Evolutionary conservation across 2,797 vertebrate genomes (phyloP).

Genomic region (Phataginus tricuspis): DNA sequence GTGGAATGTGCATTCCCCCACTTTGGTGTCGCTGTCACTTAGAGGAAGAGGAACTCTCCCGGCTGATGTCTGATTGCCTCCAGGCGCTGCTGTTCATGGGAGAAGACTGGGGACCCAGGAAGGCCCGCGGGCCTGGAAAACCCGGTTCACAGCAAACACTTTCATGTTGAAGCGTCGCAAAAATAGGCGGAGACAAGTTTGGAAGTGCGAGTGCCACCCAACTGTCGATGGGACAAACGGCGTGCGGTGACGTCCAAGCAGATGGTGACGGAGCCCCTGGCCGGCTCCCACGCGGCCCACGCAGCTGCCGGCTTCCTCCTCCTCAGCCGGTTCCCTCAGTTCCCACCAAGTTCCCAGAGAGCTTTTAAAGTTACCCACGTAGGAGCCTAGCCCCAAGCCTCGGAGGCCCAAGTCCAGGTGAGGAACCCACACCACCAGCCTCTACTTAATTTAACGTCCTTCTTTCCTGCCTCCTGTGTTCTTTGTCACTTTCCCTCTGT

Average conservation of each 20-base stretch:
- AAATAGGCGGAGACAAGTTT: neutral
- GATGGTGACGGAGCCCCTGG: neutral
- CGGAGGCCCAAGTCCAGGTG: neutral
- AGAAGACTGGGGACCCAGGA: neutral
- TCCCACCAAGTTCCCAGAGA: neutral
- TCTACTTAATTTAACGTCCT: neutral
- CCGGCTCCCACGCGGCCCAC: neutral
- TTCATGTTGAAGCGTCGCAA: constrained; percentile 17
- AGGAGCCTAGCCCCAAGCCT: too few species aligned
- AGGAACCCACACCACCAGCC: accelerated
- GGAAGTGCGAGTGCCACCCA: neutral
- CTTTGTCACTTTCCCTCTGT: neutral
- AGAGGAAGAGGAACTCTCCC: constrained; percentile 61
- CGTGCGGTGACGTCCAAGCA: neutral
- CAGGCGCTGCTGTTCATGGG: neutral
- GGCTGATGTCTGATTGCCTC: constrained; percentile 59
- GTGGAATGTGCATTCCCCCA: constrained; percentile 56
- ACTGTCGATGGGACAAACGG: neutral
- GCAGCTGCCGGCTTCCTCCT: neutral
- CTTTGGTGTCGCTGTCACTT: constrained; percentile 63
- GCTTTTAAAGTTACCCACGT: neutral
- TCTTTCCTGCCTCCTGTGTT: too few species aligned
- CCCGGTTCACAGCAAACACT: neutral
- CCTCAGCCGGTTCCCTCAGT: neutral
- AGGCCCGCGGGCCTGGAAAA: neutral